A percentile compares a stretch with the other conserved stretches of the same genome.
phyloP scores from a whole-genome alignment of 1,140 invertebrate genomes.

The Teleogryllus occipitalis region DNA sequence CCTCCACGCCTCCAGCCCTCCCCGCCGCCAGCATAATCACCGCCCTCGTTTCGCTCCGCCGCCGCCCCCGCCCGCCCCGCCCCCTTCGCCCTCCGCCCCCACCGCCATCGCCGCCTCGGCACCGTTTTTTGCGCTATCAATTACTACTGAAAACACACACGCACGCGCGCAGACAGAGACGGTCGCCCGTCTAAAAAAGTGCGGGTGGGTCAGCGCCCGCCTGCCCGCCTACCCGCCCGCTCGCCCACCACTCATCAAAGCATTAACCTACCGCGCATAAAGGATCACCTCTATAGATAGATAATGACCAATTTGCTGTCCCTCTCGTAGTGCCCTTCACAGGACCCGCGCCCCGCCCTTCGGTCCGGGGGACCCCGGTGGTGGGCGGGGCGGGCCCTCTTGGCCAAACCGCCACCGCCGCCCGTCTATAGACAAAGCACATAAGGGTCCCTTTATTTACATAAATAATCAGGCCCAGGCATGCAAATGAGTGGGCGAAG shows the following conservation, averaged over 20 bases:
- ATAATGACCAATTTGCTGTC: slow-evolving; percentile 4
- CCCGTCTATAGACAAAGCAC: slow-evolving; percentile 3
- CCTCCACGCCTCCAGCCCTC: too few species aligned
- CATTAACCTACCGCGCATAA: not conserved
- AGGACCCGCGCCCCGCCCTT: not conserved
- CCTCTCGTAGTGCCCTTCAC: not conserved
- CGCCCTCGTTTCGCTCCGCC: too few species aligned
- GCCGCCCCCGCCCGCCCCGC: too few species aligned
- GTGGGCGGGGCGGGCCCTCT: not conserved
- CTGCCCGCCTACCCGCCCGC: too few species aligned
- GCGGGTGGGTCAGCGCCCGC: not conserved
- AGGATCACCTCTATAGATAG: slow-evolving; percentile 3
- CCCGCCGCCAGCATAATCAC: not conserved
- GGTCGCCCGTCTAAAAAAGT: not conserved
- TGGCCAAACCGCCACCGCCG: not conserved
- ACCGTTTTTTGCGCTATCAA: not conserved
- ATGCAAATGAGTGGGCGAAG: not conserved
- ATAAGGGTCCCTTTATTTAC: not conserved
- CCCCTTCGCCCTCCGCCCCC: not conserved
- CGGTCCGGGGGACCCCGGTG: too few species aligned
- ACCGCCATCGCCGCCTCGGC: not conserved
- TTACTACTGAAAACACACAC: not conserved
- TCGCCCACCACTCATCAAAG: not conserved
- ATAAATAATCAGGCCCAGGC: not conserved
- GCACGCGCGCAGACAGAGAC: not conserved